Conservation (phyloP, 2,888 invertebrate species). For the Drosophila subquinaria region DNA sequence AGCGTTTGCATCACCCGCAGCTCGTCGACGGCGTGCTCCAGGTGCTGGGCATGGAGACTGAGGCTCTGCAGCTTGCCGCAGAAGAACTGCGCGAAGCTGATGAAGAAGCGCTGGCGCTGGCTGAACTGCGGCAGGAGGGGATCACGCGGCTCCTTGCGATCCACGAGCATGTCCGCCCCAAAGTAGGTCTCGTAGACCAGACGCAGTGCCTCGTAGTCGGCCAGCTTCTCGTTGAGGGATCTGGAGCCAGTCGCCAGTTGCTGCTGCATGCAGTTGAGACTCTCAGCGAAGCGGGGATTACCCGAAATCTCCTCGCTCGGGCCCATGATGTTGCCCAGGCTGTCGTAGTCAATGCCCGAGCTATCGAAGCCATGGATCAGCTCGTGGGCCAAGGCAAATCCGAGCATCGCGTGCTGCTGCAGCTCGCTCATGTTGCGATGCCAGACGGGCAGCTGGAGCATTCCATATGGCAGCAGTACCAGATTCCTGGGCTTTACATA, state of each 20-base stretch:
- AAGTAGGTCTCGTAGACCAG: constrained; percentile 80
- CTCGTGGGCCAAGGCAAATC: constrained; percentile 82
- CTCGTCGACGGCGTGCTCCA: constrained; percentile 82
- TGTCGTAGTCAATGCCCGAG: constrained; percentile 82
- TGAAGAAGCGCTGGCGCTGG: constrained; percentile 80
- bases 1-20: constrained; percentile 81
- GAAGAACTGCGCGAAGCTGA: constrained; percentile 83
- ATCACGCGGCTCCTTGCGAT: constrained; percentile 56
- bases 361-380: constrained; percentile 83
- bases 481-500: constrained; percentile 81
- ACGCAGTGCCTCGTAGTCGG: constrained; percentile 83
- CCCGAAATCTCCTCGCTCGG: constrained; percentile 80
- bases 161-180: constrained; percentile 44
- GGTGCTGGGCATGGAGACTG: constrained; percentile 52
- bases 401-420: constrained; percentile 78
- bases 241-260: constrained; percentile 76
- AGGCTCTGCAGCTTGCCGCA: constrained; percentile 78
- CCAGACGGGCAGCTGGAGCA: constrained; percentile 79
- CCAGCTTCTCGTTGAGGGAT: constrained; percentile 81
- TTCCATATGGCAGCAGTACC: constrained; percentile 79
- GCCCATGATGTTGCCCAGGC: constrained; percentile 81
- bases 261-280: constrained; percentile 79
- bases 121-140: constrained; percentile 72
- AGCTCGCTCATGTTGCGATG: constrained; percentile 75
- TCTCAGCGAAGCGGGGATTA: constrained; percentile 73